Evolutionary conservation across 2,113 vertebrate genomes (phyloP).

Genomic region (Drymodes brunneopygia): DNA sequence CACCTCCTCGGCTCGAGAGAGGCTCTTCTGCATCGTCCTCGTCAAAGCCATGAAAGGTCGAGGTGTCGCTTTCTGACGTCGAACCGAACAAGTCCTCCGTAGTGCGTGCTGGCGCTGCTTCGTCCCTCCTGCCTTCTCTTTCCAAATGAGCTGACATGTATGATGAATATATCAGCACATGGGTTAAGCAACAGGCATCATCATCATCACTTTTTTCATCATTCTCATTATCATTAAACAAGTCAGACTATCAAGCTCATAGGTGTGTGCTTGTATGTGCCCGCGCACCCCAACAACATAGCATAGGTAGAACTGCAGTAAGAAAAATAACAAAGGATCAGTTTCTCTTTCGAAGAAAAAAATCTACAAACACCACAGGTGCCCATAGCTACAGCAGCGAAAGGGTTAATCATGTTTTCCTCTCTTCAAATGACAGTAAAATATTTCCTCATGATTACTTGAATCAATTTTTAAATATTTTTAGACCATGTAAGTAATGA

Average conservation of each 20-base stretch:
- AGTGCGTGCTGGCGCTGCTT: conserved; percentile 77
- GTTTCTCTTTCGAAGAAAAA: conserved; percentile 12
- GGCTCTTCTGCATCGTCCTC: conserved; percentile 95
- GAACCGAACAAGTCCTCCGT: conserved; percentile 98
- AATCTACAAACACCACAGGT: not conserved
- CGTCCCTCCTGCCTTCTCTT: conserved; percentile 89
- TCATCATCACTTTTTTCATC: conserved; percentile 65
- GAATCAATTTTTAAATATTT: conserved; percentile 22
- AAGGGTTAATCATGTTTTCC: conserved; percentile 60
- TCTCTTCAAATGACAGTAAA: conserved; percentile 44
- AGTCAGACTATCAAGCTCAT: conserved; percentile 47
- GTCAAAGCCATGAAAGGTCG: conserved; percentile 98
- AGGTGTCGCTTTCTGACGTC: conserved; percentile 97
- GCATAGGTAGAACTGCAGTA: conserved; percentile 22
- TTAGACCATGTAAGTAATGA: conserved; percentile 18
- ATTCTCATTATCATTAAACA: conserved; percentile 62
- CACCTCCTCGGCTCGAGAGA: conserved; percentile 81
- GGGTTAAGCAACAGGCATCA: conserved; percentile 88
- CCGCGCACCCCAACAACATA: conserved; percentile 4
- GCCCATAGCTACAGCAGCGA: conserved; percentile 65
- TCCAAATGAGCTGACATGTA: conserved; percentile 89
- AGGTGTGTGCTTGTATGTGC: not conserved
- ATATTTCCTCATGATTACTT: not conserved
- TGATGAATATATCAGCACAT: conserved; percentile 92
- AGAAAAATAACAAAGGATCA: not conserved